Evolutionary conservation across 2,113 vertebrate species (phyloP).

Genomic region (Dromaius novaehollandiae): DNA sequence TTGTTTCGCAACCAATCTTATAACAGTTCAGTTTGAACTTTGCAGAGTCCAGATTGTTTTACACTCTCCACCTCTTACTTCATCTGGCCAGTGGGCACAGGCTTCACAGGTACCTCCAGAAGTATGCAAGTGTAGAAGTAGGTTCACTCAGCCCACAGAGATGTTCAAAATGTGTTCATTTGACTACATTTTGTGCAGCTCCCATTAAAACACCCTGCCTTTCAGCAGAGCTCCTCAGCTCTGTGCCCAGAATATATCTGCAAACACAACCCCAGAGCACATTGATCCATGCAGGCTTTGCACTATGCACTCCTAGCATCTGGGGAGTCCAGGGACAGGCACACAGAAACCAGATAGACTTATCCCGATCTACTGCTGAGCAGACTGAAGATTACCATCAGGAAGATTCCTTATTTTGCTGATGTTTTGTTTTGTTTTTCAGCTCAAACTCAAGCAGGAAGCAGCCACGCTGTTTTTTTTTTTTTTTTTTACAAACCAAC

Average conservation of each 20-base stretch:
- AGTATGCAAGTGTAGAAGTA: rapidly evolving
- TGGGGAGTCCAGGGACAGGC: background rate
- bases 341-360: background rate
- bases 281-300: background rate
- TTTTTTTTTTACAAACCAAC: background rate
- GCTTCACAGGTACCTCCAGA: background rate
- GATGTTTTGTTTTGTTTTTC: background rate
- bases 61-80: background rate
- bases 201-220: background rate
- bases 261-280: background rate
- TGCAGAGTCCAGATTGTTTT: background rate
- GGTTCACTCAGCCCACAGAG: background rate
- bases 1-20: background rate
- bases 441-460: background rate
- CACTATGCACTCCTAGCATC: rapidly evolving
- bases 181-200: background rate
- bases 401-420: background rate
- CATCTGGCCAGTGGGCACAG: background rate
- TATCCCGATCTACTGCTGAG: background rate
- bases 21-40: background rate
- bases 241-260: rapidly evolving
- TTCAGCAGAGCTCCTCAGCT: background rate
- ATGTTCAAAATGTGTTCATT: background rate
- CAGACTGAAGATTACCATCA: background rate
- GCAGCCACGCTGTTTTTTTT: background rate